phyloP scores from a whole-genome alignment of 35 echinoderm and acorn worm species.

The Heliocidaris erythrogramma region DNA sequence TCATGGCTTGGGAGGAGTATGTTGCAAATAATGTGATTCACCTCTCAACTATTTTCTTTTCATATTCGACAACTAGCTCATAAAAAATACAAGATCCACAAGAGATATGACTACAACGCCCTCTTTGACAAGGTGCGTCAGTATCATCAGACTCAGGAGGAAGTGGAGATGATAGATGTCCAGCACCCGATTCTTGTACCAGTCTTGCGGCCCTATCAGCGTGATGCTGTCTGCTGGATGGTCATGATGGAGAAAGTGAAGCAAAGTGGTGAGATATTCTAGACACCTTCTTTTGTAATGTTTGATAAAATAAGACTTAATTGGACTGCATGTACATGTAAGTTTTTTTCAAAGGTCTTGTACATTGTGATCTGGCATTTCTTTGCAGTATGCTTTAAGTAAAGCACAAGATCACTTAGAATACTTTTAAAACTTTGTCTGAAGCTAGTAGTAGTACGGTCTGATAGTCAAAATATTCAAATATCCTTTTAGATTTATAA shows the following conservation, averaged over 20 bases:
- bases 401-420: too few species aligned
- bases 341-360: too few species aligned
- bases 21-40: not conserved
- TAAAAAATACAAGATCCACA: conserved; percentile 37
- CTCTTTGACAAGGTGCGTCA: conserved; percentile 74
- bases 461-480: too few species aligned
- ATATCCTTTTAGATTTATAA: too few species aligned
- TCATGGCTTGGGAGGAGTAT: not conserved
- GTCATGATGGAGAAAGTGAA: conserved; percentile 59
- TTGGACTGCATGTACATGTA: too few species aligned
- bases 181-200: conserved; percentile 69
- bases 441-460: too few species aligned
- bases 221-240: conserved; percentile 87
- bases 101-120: conserved; percentile 64
- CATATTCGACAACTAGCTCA: not conserved
- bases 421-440: too few species aligned
- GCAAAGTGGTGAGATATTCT: not conserved
- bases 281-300: too few species aligned
- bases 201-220: conserved; percentile 74
- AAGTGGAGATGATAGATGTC: conserved; percentile 22
- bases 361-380: too few species aligned
- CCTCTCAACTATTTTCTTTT: not conserved
- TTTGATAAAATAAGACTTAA: too few species aligned
- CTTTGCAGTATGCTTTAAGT: too few species aligned
- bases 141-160: conserved; percentile 58